Evolutionary conservation across 2,113 vertebrate species (phyloP).

Genomic region (Myanophis thanlyinensis): DNA sequence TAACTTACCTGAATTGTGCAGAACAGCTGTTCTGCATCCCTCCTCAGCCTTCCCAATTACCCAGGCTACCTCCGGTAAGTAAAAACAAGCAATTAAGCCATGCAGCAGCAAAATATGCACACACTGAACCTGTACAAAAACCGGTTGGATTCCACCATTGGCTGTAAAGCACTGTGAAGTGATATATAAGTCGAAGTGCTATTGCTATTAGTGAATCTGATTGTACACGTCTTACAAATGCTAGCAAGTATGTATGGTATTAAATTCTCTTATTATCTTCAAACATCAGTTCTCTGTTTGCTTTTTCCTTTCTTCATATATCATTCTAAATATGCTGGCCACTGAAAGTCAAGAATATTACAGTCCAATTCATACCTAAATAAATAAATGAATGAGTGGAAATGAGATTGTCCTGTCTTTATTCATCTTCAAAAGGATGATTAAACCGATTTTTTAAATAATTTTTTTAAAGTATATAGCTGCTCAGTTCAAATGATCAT

Average conservation of each 20-base stretch:
- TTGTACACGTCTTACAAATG: background rate
- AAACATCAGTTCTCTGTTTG: background rate
- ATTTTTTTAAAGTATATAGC: background rate
- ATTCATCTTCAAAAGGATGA: background rate
- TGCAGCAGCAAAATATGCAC: no score
- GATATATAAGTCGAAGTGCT: no score
- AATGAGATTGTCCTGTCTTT: background rate
- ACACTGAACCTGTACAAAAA: no score
- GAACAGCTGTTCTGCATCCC: no score
- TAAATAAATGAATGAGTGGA: background rate
- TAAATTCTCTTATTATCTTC: background rate
- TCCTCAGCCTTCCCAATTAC: no score
- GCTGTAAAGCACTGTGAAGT: no score
- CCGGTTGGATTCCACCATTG: no score
- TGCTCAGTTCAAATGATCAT: background rate
- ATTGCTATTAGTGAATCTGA: background rate
- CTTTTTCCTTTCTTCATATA: background rate
- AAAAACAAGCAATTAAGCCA: no score
- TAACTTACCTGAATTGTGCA: no score
- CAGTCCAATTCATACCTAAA: background rate
- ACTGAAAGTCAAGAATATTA: background rate
- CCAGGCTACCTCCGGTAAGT: no score
- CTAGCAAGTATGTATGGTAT: no score
- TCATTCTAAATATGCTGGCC: background rate
- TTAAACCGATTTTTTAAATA: background rate